Conservation (phyloP, 92 coral and sea anemone genomes). For the Actinernus sp. region DNA sequence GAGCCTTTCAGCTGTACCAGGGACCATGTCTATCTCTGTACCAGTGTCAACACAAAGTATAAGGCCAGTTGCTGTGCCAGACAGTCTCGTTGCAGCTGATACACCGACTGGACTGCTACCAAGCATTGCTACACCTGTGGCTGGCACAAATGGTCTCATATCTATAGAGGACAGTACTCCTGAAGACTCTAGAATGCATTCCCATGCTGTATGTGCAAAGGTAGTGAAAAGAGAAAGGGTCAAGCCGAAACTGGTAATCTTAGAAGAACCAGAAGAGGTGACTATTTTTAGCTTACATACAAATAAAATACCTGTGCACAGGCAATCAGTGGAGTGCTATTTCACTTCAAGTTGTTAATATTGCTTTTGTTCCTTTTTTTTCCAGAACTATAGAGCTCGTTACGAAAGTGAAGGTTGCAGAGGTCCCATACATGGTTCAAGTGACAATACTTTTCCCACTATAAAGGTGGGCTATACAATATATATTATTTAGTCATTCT, state of each 20-base stretch:
- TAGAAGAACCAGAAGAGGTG: constrained; percentile 99
- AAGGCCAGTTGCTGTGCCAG: neutral
- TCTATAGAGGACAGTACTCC: neutral
- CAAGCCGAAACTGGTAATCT: constrained; percentile 80
- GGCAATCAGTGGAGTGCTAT: too few relatives aligned
- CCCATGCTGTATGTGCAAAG: neutral
- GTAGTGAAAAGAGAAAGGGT: constrained; percentile 13
- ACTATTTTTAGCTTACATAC: neutral
- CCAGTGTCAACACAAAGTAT: neutral
- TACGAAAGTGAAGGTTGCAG: constrained; percentile 99
- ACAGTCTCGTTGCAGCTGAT: neutral
- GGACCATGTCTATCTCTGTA: neutral
- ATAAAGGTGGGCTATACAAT: constrained; percentile 64
- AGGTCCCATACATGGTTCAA: constrained; percentile 97
- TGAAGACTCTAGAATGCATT: neutral
- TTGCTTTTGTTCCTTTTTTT: neutral
- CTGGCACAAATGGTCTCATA: neutral
- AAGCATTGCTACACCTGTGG: neutral
- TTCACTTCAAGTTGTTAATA: too few relatives aligned
- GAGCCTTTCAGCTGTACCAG: too few relatives aligned
- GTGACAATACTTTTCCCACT: constrained; percentile 91
- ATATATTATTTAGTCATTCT: too few relatives aligned
- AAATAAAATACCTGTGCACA: neutral
- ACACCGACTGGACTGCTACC: neutral
- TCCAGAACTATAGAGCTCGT: constrained; percentile 96